Percentiles rank a stretch among this genome's conserved stretches.
Evolutionary conservation across 2,797 vertebrate species (phyloP).

Genomic region (Heterohyrax brucei): DNA sequence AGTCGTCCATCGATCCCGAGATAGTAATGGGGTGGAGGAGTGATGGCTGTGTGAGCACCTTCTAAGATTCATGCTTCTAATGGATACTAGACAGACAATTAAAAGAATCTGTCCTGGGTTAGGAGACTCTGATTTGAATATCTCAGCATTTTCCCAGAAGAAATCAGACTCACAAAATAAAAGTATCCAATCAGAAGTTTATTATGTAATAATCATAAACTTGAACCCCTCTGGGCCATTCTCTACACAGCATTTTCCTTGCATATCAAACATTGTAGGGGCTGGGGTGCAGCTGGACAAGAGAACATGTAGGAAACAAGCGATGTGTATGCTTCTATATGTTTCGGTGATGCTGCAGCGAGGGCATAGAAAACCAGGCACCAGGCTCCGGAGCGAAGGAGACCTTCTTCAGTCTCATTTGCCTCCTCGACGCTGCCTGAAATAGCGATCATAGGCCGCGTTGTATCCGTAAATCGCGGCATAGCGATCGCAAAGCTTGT

Average conservation of each 20-base stretch:
- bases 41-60: not conserved
- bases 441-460: slow-evolving; percentile 94
- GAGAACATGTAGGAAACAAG: slow-evolving; percentile 86
- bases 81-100: not conserved
- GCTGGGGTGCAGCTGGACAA: slow-evolving; percentile 81
- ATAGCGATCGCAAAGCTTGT: slow-evolving; percentile 92
- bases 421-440: slow-evolving; percentile 85
- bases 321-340: slow-evolving; percentile 81
- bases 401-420: slow-evolving; percentile 76
- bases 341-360: slow-evolving; percentile 83
- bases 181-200: slow-evolving; percentile 89
- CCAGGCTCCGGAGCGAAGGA: slow-evolving; percentile 72
- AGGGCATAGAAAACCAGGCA: slow-evolving; percentile 73
- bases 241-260: slow-evolving; percentile 79
- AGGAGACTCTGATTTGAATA: not conserved
- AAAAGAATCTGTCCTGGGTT: not conserved
- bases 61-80: not conserved
- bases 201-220: slow-evolving; percentile 87
- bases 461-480: slow-evolving; percentile 91
- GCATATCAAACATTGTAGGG: slow-evolving; percentile 76
- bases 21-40: not conserved
- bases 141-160: slow-evolving; percentile 63
- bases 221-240: slow-evolving; percentile 81
- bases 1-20: not conserved
- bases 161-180: slow-evolving; percentile 77